Evolutionary conservation across 2,797 vertebrate genomes (phyloP).

Genomic region (Ctenopoma kingsleyae): DNA sequence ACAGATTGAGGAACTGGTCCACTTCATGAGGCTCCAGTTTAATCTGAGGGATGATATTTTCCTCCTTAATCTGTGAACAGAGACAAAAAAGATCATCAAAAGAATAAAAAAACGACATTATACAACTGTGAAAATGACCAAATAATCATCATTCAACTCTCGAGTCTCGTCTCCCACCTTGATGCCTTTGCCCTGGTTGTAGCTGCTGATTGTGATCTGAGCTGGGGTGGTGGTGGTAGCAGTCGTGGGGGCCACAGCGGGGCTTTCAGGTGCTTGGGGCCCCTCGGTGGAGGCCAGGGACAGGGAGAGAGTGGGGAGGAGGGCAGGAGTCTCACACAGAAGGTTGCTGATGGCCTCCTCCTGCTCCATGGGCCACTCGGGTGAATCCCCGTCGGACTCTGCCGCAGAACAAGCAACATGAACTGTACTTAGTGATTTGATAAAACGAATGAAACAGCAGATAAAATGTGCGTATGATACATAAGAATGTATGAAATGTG

Average conservation of each 20-base stretch:
- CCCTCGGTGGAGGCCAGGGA: conserved; percentile 53
- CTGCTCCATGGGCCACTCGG: conserved; percentile 90
- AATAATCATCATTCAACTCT: neutral
- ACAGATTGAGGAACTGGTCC: conserved; percentile 97
- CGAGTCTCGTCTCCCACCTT: conserved; percentile 57
- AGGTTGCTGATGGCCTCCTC: conserved; percentile 88
- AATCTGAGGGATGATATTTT: conserved; percentile 90
- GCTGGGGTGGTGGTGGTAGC: conserved; percentile 1
- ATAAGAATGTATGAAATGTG: neutral
- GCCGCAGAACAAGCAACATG: conserved; percentile 54
- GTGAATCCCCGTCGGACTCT: conserved; percentile 88
- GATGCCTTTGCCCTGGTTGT: conserved; percentile 62
- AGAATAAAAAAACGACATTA: neutral
- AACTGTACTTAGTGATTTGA: neutral
- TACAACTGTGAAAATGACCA: neutral
- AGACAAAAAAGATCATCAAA: conserved; percentile 4
- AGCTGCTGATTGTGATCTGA: conserved; percentile 33
- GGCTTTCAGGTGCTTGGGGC: conserved; percentile 34
- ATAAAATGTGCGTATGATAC: no score
- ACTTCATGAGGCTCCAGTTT: conserved; percentile 98
- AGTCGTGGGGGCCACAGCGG: neutral
- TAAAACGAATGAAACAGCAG: no score
- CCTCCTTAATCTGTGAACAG: conserved; percentile 86
- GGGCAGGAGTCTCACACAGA: conserved; percentile 85
- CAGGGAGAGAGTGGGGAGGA: conserved; percentile 90